phyloP scores from a whole-genome alignment of 2,888 invertebrate species.

The Opisthograptis luteolata region DNA sequence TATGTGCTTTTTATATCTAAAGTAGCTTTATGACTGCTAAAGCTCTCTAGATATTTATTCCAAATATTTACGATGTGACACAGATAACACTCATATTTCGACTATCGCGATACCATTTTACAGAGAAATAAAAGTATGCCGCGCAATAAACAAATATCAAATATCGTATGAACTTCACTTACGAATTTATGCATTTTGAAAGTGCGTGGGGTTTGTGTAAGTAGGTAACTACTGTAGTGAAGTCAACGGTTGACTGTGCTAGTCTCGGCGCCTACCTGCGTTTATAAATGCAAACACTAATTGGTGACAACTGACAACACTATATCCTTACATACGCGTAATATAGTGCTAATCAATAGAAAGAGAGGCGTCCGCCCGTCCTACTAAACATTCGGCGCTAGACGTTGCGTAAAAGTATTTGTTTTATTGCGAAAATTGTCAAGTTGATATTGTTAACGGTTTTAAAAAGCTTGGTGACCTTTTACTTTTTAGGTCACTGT shows the following conservation, averaged over 20 bases:
- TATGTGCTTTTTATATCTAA: no score
- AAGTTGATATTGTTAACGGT: slow-evolving; percentile 35
- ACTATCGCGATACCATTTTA: no score
- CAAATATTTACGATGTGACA: no score
- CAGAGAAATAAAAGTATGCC: no score
- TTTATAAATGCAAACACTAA: slow-evolving; percentile 62
- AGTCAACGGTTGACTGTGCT: slow-evolving; percentile 58
- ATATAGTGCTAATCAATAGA: slow-evolving; percentile 71
- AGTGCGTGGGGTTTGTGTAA: slow-evolving; percentile 37
- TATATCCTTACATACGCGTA: slow-evolving; percentile 52
- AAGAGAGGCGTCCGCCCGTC: slow-evolving; percentile 51
- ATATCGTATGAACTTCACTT: slow-evolving; percentile 43
- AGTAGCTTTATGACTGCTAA: no score
- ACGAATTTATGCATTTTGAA: slow-evolving; percentile 69
- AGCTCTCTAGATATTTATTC: no score
- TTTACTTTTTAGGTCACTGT: slow-evolving; percentile 5
- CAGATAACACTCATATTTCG: no score
- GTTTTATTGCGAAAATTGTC: slow-evolving; percentile 45
- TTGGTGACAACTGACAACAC: slow-evolving; percentile 74
- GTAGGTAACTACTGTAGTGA: slow-evolving; percentile 44
- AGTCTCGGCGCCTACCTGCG: slow-evolving; percentile 30
- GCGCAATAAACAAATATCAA: no score
- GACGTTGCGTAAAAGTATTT: slow-evolving; percentile 51
- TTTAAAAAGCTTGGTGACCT: slow-evolving; percentile 10
- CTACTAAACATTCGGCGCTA: slow-evolving; percentile 53